These are phyloP conservation scores for Ataeniobius toweri DNA, from an alignment of 2,797 vertebrate species.

Conservation along the genomic window DNA sequence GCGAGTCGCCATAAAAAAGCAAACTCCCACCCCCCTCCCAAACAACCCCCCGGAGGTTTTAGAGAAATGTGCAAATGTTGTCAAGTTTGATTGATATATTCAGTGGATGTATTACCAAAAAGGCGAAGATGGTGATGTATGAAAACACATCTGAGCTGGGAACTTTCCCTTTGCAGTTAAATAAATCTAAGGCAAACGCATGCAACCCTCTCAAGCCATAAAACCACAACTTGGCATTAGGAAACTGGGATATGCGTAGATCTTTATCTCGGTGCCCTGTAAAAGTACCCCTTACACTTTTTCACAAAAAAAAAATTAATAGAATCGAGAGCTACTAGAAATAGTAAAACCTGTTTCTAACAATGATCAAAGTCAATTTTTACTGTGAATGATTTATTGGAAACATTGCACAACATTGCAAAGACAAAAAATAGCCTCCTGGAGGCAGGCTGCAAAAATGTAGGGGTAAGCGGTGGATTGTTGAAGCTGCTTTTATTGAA, in stretches of 20 bases:
- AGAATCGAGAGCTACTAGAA: not conserved
- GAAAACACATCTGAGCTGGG: conserved; percentile 21
- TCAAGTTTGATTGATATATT: conserved; percentile 15
- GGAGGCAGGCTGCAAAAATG: not conserved
- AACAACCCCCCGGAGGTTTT: conserved; percentile 17
- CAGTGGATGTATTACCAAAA: conserved; percentile 14
- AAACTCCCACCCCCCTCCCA: conserved; percentile 7
- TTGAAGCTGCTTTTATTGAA: conserved; percentile 14
- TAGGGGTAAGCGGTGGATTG: not conserved
- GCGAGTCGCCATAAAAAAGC: conserved; percentile 25
- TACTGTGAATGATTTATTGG: not conserved
- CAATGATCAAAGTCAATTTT: not conserved
- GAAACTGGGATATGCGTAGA: conserved; percentile 28
- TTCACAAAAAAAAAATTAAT: not conserved
- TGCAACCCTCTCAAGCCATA: conserved; percentile 30
- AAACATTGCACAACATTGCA: not conserved
- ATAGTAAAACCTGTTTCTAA: not conserved
- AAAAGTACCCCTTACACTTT: not conserved
- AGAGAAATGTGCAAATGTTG: not conserved
- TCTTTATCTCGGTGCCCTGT: conserved; percentile 16
- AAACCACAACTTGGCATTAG: conserved; percentile 7
- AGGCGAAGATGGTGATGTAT: conserved; percentile 18
- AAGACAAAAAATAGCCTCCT: not conserved
- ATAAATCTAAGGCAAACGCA: conserved; percentile 40
- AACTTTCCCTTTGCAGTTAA: conserved; percentile 7